Base-by-base conservation (phyloP, 2,113 vertebrate genomes). In the Struthidea cinerea region DNA sequence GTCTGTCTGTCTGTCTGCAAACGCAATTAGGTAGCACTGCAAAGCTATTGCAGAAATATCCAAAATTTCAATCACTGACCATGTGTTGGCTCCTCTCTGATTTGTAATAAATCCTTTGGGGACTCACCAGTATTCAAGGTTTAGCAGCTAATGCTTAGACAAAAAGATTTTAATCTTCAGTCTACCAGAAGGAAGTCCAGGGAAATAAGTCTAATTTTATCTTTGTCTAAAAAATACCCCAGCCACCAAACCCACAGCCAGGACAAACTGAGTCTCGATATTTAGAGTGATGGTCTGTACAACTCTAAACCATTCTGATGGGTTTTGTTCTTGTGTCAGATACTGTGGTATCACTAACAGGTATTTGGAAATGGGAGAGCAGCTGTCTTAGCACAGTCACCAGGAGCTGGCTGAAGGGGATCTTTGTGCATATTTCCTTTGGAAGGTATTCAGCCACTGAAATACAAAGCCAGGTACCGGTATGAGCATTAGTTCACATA, bases 401-500 rank as follows among this genome's bases (percentile, higher is more conserved):
- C 47, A 37, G 65, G 65, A 89, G 49, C 32, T 70, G 74, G 37
- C 61, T 79, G 41, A 91, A 60, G n/a, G n/a, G 23, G 21, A 46
- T 74, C 50, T 84, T 49, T 0, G 3, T 4, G 2, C 42, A 20
- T 81, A 19, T 78, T 89, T 96, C 91, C 67, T 93, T 69, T 78
- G 91, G 82, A 97, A 95, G 84, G 49, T 77, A 71, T 93, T 97
- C 92, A 91, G 70, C 61, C 50, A 39, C 50, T 33, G 89, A 67
- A 74, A 57, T 78, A 79, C 76, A 90, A 94, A 97, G 83, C 89
- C 97, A 94, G 53, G 79, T 81, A 71, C n/a, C 15, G 37, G 19
- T 18, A 10, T 6, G 16, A 39, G 37, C 30, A 33, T 52, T 84
- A 49, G 59, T 30, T 55, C 9, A 6, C 23, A 30, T 65, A 56